Percentiles rank a stretch among this genome's conserved stretches.
phyloP scores from a whole-genome alignment of 2,113 vertebrate species.

The Sylvicapra grimmia region DNA sequence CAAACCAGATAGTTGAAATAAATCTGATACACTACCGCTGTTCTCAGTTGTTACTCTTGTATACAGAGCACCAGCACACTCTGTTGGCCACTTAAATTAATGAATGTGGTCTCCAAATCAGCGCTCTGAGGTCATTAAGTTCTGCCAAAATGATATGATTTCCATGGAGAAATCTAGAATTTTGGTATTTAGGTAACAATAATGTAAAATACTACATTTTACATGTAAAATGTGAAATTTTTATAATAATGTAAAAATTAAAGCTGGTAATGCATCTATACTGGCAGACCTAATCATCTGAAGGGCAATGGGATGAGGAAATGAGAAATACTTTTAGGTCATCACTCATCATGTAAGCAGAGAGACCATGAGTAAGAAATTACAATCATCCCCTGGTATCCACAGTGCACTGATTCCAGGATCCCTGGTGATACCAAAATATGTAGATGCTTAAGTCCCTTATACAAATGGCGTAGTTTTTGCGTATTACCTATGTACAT shows the following conservation, averaged over 20 bases:
- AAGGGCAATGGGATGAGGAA: neutral
- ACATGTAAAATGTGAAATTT: neutral
- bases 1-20: neutral
- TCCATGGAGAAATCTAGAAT: neutral
- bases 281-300: neutral
- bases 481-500: neutral
- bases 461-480: neutral
- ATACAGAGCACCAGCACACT: conserved; percentile 52
- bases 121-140: neutral
- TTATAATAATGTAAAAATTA: neutral
- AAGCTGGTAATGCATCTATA: neutral
- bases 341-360: neutral
- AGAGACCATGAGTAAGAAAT: neutral
- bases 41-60: neutral
- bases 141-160: neutral
- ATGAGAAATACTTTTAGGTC: neutral
- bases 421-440: neutral
- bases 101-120: neutral
- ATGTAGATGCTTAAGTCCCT: neutral
- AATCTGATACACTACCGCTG: neutral
- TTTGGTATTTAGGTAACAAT: neutral
- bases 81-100: conserved; percentile 61
- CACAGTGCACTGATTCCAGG: neutral
- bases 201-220: neutral
- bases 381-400: no score